Evolutionary conservation across 2,113 vertebrate species (phyloP).

Genomic region (Bagarius yarrelli): DNA sequence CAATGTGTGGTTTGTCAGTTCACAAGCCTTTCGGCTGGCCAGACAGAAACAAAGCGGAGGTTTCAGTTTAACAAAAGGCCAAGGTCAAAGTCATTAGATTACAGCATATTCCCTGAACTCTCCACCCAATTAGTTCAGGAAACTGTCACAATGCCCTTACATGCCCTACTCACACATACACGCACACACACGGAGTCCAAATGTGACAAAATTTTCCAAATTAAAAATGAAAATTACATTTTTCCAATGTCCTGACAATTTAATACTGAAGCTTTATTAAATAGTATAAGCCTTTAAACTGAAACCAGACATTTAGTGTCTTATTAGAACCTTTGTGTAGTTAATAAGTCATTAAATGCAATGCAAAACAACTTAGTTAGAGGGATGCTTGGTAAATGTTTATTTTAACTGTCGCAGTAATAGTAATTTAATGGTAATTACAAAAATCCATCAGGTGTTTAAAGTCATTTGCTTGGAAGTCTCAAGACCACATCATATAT

Average conservation of each 20-base stretch:
- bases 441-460: not conserved
- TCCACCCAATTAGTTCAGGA: conserved; percentile 37
- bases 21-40: conserved; percentile 4
- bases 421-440: not conserved
- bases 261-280: not conserved
- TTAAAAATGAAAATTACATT: not conserved
- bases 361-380: not conserved
- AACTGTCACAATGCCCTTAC: conserved; percentile 25
- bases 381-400: not conserved
- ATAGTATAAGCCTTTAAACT: not conserved
- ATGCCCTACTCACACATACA: conserved; percentile 4
- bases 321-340: not conserved
- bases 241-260: not conserved
- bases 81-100: conserved; percentile 55
- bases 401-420: not conserved
- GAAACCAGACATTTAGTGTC: not conserved
- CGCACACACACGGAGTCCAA: not conserved
- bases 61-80: conserved; percentile 54
- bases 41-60: conserved; percentile 34
- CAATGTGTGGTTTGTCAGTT: conserved; percentile 34
- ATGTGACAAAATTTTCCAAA: not conserved
- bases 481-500: too few relatives aligned
- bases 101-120: conserved; percentile 26
- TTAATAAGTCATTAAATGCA: conserved; percentile 2
- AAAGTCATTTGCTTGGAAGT: not conserved